Evolutionary conservation across 2,888 invertebrate species (phyloP).

Genomic region (Cosmopolites sordidus): DNA sequence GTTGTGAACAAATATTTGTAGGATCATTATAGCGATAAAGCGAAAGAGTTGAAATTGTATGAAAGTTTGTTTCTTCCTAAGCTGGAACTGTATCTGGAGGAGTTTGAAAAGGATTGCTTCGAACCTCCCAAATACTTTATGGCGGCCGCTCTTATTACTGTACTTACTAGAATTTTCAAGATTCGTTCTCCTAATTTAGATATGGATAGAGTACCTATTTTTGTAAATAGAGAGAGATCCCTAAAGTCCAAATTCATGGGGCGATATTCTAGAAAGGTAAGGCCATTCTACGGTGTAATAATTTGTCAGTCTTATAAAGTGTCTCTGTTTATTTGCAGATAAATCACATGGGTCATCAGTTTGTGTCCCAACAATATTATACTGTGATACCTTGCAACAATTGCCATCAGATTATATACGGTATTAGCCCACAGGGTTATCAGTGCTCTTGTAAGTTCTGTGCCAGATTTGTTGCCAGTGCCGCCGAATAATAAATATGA

Average conservation of each 20-base stretch:
- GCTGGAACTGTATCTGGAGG: conserved; percentile 63
- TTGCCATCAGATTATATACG: conserved; percentile 89
- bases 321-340: conserved; percentile 52
- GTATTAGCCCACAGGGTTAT: conserved; percentile 95
- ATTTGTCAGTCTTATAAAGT: not conserved
- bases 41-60: conserved; percentile 67
- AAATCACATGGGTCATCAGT: conserved; percentile 83
- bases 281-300: not conserved
- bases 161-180: conserved; percentile 72
- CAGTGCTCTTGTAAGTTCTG: conserved; percentile 77
- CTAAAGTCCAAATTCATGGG: conserved; percentile 65
- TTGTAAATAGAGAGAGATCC: conserved; percentile 80
- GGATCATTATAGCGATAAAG: conserved; percentile 68
- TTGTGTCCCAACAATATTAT: conserved; percentile 82
- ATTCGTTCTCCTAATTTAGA: conserved; percentile 58
- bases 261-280: conserved; percentile 37
- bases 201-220: conserved; percentile 75
- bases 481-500: not conserved
- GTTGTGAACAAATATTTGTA: conserved; percentile 38
- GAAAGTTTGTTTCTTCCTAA: conserved; percentile 70
- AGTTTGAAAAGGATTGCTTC: conserved; percentile 59
- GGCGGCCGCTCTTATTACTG: conserved; percentile 75
- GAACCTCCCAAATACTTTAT: conserved; percentile 63
- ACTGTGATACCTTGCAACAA: conserved; percentile 89
- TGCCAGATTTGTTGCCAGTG: not conserved